These are phyloP conservation scores for Zonotrichia albicollis DNA, from an alignment of 2,797 vertebrate genomes.

Conservation along the genomic window DNA sequence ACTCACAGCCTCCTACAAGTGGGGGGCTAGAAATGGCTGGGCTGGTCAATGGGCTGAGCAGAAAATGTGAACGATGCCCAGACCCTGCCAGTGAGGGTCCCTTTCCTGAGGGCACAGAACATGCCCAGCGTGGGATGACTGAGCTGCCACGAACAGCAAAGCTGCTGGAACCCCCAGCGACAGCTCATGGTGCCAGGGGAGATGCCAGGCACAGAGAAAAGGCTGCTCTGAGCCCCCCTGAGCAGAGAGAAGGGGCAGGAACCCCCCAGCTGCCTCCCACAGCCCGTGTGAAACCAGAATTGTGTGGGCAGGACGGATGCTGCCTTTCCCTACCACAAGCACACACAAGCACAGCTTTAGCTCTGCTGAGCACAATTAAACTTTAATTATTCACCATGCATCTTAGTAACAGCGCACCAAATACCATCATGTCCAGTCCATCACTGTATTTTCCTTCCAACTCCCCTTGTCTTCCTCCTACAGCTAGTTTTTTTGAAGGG, in stretches of 20 bases:
- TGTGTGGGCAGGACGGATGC: fast-evolving
- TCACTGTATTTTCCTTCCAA: background rate
- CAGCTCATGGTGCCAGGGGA: background rate
- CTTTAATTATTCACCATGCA: background rate
- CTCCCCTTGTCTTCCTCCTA: background rate
- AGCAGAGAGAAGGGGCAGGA: background rate
- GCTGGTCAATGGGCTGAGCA: background rate
- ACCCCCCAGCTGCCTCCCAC: background rate
- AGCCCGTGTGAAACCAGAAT: background rate
- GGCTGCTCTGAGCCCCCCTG: background rate
- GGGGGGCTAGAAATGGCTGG: fast-evolving
- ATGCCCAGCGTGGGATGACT: fast-evolving
- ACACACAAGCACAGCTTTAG: background rate
- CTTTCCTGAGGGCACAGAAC: background rate
- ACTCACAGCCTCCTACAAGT: fast-evolving
- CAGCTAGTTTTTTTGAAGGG: background rate
- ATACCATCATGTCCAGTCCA: background rate
- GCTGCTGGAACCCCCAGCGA: background rate
- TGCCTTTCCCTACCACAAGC: background rate
- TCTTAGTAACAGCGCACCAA: background rate
- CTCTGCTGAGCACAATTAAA: background rate
- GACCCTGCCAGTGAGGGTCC: background rate
- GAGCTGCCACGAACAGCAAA: background rate
- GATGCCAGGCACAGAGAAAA: background rate
- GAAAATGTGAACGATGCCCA: background rate